A percentile compares a stretch with the other conserved stretches of the same genome.
Conservation (phyloP, 2,888 invertebrate genomes). For the Drosophila austrosaltans region DNA sequence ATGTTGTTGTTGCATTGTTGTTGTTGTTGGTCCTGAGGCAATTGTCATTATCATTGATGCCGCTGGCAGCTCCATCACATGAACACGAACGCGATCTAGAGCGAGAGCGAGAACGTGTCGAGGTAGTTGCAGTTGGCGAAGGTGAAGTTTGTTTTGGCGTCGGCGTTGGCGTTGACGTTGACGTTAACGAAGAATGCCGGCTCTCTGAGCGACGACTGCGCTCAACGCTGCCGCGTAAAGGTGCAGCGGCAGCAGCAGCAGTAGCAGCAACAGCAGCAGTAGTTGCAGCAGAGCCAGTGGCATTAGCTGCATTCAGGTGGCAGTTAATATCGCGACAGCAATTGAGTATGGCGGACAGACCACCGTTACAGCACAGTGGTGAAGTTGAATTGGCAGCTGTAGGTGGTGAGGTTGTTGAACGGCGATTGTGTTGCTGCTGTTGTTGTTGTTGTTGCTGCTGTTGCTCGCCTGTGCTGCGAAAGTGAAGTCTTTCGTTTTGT, state of each 20-base stretch:
- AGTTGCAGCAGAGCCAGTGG: neutral
- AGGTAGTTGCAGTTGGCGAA: slow-evolving; percentile 37
- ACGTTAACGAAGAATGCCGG: slow-evolving; percentile 54
- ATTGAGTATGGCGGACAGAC: slow-evolving; percentile 62
- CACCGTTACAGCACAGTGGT: slow-evolving; percentile 74
- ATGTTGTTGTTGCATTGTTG: neutral
- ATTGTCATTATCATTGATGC: neutral
- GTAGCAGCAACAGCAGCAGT: too few species aligned
- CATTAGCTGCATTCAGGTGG: slow-evolving; percentile 65
- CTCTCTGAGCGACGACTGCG: slow-evolving; percentile 57
- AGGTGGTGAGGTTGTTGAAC: slow-evolving; percentile 56
- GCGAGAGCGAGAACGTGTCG: slow-evolving; percentile 36
- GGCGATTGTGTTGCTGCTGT: slow-evolving; percentile 34
- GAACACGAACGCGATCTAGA: slow-evolving; percentile 59
- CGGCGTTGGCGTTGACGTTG: slow-evolving; percentile 39
- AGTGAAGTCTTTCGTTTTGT: slow-evolving; percentile 83
- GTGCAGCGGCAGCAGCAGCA: slow-evolving; percentile 28
- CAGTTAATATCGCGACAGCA: slow-evolving; percentile 80
- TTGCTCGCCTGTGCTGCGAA: slow-evolving; percentile 69
- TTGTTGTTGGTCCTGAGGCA: slow-evolving; percentile 21
- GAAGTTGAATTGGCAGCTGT: slow-evolving; percentile 61
- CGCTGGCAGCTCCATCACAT: slow-evolving; percentile 19
- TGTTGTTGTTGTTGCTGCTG: slow-evolving; percentile 21
- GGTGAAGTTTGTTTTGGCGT: slow-evolving; percentile 49
- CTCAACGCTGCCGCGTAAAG: slow-evolving; percentile 62